phyloP scores from a whole-genome alignment of 2,797 vertebrate species.

The Macrochelys suwanniensis region DNA sequence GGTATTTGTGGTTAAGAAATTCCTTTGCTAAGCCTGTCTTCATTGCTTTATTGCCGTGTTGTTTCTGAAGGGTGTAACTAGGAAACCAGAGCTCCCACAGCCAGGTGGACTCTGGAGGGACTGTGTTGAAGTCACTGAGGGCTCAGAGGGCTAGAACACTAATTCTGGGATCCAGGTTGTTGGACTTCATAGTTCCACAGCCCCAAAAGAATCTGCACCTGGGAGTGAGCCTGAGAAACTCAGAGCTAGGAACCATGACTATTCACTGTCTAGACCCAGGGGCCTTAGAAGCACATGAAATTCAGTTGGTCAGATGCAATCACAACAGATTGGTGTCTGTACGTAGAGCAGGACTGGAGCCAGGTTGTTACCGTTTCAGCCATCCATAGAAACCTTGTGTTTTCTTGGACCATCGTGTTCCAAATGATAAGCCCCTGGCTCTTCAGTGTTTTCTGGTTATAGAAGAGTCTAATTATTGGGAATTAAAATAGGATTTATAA shows the following conservation, averaged over 20 bases:
- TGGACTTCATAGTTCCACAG: not conserved
- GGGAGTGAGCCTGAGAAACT: not conserved
- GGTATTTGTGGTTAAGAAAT: not conserved
- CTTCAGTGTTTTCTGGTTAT: not conserved
- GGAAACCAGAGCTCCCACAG: fast-evolving
- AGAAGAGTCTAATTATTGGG: not conserved
- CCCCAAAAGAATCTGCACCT: not conserved
- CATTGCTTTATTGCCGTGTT: not conserved
- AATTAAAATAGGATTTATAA: not conserved
- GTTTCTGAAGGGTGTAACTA: not conserved
- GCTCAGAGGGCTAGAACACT: fast-evolving
- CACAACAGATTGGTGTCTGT: no score
- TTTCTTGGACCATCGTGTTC: no score
- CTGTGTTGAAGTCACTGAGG: fast-evolving
- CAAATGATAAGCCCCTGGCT: not conserved
- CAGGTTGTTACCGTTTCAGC: not conserved
- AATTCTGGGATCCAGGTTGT: not conserved
- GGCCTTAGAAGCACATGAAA: not conserved
- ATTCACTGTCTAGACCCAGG: no score
- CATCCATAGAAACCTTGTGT: no score
- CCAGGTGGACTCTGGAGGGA: not conserved
- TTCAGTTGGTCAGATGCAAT: not conserved
- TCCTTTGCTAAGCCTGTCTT: not conserved
- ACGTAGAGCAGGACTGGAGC: not conserved
- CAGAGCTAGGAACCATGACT: not conserved